Evolutionary conservation across 2,888 invertebrate genomes (phyloP), one percentile per base, ranked within the genome.

Genomic region (Coleophora flavipennella): DNA sequence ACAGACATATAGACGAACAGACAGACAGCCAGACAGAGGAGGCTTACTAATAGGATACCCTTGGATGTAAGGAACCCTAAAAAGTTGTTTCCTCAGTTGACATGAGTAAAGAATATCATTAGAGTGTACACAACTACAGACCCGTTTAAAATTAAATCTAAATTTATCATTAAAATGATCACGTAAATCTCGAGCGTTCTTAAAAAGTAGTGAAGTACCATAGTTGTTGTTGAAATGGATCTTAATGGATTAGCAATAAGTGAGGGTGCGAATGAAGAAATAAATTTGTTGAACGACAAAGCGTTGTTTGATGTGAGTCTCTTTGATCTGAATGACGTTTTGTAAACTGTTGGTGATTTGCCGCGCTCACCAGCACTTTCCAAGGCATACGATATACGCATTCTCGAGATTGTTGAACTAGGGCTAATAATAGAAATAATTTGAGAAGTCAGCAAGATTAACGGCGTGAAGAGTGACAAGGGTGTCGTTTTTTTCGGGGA

Each of bases 291-390:
- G 51, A 55, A 62, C 57, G 65, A 65, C 64, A 65, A 59, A 60
- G 55, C 58, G 45, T 46, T 62, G 71, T 81, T 78, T 80, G 77
- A 80, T 72, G 72, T 76, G 51, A 64, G 55, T 53, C 52, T 55
- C 79, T 83, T 81, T 83, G 81, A 83, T 78, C 67, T 73, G 61
- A 64, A 67, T 72, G 76, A 74, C 75, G 72, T 72, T 70, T 57
- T 57, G 75, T 80, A 81, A 73, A 75, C 80, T 70, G 65, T 64
- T 58, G 62, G 75, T 76, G 79, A 76, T 76, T 75, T 63, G 71
- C 56, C 53, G 58, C 67, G 59, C 54, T 62, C 50, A 66, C 71
- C 54, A 57, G 69, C 73, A 65, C 70, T 68, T 59, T 58, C 53
- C 32, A 7, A 3, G 11, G 32, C 12, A 4, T 10, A 29, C 4